Base-by-base conservation (phyloP, 2,797 vertebrate genomes). In the Hypotaenidia philippensis region DNA sequence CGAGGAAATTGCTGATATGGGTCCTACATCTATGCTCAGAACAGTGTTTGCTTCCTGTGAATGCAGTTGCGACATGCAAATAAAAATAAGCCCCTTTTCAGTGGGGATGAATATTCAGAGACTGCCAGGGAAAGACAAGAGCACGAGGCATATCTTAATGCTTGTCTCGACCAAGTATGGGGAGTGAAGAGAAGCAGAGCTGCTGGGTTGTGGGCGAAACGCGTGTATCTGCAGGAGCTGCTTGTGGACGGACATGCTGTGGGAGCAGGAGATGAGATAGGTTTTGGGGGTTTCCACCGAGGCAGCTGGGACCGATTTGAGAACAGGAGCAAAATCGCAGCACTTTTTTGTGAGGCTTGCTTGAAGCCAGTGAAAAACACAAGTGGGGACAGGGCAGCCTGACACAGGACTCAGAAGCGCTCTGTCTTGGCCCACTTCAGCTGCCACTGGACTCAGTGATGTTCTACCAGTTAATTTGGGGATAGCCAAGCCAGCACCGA, bases 191-290 rank as follows among this genome's bases (percentile, higher is more conserved):
- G 70, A 32, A 94, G 78, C 56, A 20, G 34, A 2, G 23, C 15
- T 3, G 1, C 4, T 10, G 59, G 63, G 60, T 52, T 64, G 57
- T 6, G 36, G 69, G 66, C 40, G 44, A 53, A 32, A 78, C 0
- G 75, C 0, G 13, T 1, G 18, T 6, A 32, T 56, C 56, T 45
- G 32, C 61, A 59, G 64, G 14, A 83, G 68, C 29, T 70, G 49
- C 14, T 7, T 41, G 31, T 44, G 71, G 56, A 69, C 34, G 36
- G 31, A 56, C 0, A 2, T 10, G 45, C 41, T 60, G n/a, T 18
- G 47, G 61, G 36, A 90, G 19, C 36, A 44, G 0, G 0, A 16
- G n/a, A 19, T 1, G 21, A 69, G 27, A 56, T 31, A 45, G 38
- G 41, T 5, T n/a, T 44, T 70, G 7, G 52, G 66, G 25, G 45